phyloP scores from a whole-genome alignment of 2,797 vertebrate species.

The Cheirogaleus major region DNA sequence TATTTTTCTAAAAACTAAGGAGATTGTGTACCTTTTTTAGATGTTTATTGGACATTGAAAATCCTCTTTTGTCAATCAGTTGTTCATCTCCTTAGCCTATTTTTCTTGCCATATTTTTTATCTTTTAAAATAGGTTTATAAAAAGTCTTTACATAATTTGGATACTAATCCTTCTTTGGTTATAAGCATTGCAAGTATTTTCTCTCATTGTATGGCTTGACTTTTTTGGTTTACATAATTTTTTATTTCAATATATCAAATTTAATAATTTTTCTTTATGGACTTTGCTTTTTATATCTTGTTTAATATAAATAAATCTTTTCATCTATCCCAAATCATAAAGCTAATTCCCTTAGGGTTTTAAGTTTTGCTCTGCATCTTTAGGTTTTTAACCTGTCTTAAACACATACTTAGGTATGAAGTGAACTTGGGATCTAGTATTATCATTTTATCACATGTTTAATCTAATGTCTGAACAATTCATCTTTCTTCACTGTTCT shows the following conservation, averaged over 20 bases:
- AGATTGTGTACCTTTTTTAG: background rate
- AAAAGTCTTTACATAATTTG: background rate
- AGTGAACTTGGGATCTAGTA: background rate
- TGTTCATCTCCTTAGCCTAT: background rate
- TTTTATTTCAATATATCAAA: constrained; percentile 39
- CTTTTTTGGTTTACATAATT: background rate
- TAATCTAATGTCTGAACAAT: background rate
- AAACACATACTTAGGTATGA: background rate
- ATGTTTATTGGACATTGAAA: background rate
- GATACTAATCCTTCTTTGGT: background rate
- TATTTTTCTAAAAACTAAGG: background rate
- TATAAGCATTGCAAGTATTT: background rate
- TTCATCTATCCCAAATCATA: background rate
- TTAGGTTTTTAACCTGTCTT: background rate
- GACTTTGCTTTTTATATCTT: background rate
- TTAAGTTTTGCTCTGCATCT: background rate
- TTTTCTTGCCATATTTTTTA: background rate
- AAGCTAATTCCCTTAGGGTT: background rate
- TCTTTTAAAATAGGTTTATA: constrained; percentile 15
- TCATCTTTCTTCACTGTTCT: background rate
- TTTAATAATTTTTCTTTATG: constrained; percentile 7
- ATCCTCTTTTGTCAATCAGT: background rate
- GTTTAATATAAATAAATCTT: background rate
- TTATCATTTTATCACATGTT: constrained; percentile 4
- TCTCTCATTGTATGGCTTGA: background rate